A percentile compares a stretch with the other conserved stretches of the same genome.
Conservation (phyloP, 2,888 invertebrate genomes). For the Furcula furcula region DNA sequence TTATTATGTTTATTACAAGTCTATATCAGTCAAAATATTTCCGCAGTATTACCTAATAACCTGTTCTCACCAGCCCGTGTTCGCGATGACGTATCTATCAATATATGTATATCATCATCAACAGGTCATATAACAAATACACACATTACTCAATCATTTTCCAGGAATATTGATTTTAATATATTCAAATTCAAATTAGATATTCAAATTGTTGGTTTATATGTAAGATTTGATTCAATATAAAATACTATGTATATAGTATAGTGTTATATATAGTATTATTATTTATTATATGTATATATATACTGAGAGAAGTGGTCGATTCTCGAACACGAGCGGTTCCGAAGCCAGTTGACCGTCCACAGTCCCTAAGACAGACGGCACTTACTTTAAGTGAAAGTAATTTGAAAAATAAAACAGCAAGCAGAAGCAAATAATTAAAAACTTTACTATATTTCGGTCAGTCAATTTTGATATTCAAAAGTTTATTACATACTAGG, state of each 20-base stretch:
- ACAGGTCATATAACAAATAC: no score
- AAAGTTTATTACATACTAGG: slow-evolving; percentile 23
- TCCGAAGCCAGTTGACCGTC: slow-evolving; percentile 31
- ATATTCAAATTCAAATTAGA: no score
- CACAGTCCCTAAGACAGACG: slow-evolving; percentile 34
- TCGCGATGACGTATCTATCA: slow-evolving; percentile 3
- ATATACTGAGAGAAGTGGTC: no score
- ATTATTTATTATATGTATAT: no score
- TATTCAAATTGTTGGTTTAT: no score
- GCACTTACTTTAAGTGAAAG: slow-evolving; percentile 33
- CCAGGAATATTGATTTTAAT: no score
- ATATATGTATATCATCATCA: no score
- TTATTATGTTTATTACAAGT: slow-evolving; percentile 68
- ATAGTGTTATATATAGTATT: no score
- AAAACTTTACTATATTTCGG: slow-evolving; percentile 38
- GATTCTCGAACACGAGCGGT: slow-evolving; percentile 26
- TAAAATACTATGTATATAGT: no score
- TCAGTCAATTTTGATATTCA: slow-evolving; percentile 49
- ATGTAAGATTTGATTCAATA: no score
- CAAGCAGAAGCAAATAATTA: slow-evolving; percentile 54
- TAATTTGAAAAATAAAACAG: slow-evolving; percentile 44
- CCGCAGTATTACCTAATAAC: slow-evolving; percentile 61
- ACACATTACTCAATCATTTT: no score
- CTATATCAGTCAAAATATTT: slow-evolving; percentile 80
- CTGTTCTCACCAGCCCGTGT: slow-evolving; percentile 36